These are phyloP conservation scores for Heliopora coerulea DNA, from an alignment of 92 coral and sea anemone genomes.

Conservation along the genomic window DNA sequence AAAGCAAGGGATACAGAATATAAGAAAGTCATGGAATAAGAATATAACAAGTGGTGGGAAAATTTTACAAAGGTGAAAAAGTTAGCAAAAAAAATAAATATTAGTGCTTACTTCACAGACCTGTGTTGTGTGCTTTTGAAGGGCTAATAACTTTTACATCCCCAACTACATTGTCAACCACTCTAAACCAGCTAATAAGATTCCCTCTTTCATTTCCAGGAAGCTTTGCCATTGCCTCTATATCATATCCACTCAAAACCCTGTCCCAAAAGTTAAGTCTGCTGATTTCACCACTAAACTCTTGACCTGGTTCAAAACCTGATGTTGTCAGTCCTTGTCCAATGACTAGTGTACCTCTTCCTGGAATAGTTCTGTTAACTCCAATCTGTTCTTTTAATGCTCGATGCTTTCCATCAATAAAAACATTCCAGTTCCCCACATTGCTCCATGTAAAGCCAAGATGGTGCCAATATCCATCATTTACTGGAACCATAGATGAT, in stretches of 20 bases:
- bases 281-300: conserved; percentile 20
- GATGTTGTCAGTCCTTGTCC: not conserved
- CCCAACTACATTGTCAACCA: not conserved
- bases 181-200: not conserved
- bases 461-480: conserved; percentile 31
- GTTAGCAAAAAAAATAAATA: too few relatives aligned
- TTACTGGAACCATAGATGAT: conserved; percentile 3
- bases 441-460: conserved; percentile 15
- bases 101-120: too few relatives aligned
- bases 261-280: conserved; percentile 18
- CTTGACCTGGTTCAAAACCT: not conserved
- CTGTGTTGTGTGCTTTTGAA: conserved; percentile 18
- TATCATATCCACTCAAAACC: conserved; percentile 12
- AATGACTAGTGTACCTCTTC: conserved; percentile 22
- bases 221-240: conserved; percentile 8
- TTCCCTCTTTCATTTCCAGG: conserved; percentile 1
- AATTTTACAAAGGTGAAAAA: too few relatives aligned
- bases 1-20: not conserved
- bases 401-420: conserved; percentile 14
- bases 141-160: not conserved
- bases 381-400: not conserved
- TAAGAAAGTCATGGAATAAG: too few relatives aligned
- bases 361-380: not conserved
- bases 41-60: too few relatives aligned
- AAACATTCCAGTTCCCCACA: conserved; percentile 1